Percentiles rank a stretch among this genome's conserved stretches.
Conservation (phyloP, 2,113 vertebrate species). For the Etia nguti region DNA sequence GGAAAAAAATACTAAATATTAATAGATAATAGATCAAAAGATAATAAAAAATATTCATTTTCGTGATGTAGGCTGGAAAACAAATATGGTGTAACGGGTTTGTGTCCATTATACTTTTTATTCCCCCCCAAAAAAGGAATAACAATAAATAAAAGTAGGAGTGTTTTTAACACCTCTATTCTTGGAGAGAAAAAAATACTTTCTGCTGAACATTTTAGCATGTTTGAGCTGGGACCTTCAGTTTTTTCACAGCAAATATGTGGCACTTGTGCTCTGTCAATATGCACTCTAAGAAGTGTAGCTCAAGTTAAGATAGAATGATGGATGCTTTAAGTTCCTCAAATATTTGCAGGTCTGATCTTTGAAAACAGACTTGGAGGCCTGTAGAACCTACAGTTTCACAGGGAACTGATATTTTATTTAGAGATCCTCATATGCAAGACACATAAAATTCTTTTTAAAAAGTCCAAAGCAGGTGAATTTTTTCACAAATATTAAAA, state of each 20-base stretch:
- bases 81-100: neutral
- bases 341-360: neutral
- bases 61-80: neutral
- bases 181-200: neutral
- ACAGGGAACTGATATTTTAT: neutral
- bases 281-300: neutral
- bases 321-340: neutral
- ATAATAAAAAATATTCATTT: accelerated
- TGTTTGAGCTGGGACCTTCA: neutral
- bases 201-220: neutral
- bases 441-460: neutral
- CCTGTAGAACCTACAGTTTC: neutral
- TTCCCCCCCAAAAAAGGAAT: neutral
- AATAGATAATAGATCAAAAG: neutral
- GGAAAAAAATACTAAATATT: neutral
- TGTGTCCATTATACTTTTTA: neutral
- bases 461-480: neutral
- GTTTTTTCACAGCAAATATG: neutral
- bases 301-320: neutral
- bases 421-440: neutral
- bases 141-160: neutral
- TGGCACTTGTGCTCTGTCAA: neutral
- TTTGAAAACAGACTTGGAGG: neutral
- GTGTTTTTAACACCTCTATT: neutral
- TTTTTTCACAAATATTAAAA: neutral